A percentile compares a stretch with the other conserved stretches of the same genome.
phyloP scores from a whole-genome alignment of 2,113 vertebrate genomes.

The Brienomyrus brachyistius region DNA sequence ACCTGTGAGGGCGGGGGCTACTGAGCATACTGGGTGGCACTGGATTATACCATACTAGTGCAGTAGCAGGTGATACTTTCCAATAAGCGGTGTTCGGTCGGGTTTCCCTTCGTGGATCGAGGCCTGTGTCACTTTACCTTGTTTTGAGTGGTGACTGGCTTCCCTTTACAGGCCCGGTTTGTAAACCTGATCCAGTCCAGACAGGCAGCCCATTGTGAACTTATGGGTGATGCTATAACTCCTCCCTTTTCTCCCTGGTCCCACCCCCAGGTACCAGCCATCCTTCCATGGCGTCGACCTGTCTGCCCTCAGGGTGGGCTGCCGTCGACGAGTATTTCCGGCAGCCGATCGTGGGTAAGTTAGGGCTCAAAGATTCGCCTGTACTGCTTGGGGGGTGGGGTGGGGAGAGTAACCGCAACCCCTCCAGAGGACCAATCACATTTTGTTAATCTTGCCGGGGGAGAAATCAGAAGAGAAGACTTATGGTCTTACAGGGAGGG shows the following conservation, averaged over 20 bases:
- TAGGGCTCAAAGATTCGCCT: background rate
- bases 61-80: background rate
- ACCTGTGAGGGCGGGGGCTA: background rate
- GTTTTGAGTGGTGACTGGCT: background rate
- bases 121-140: background rate
- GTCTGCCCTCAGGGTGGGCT: conserved; percentile 80
- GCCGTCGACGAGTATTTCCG: conserved; percentile 93
- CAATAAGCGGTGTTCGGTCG: background rate
- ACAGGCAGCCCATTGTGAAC: background rate
- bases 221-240: background rate
- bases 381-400: background rate
- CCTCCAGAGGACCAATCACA: background rate
- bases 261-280: conserved; percentile 78
- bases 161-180: background rate
- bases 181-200: background rate
- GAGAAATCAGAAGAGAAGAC: background rate
- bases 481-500: background rate
- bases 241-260: background rate
- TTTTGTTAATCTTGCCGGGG: background rate
- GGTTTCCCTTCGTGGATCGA: background rate
- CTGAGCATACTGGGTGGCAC: background rate
- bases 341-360: conserved; percentile 66
- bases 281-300: conserved; percentile 94
- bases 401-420: background rate
- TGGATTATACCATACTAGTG: background rate